phyloP scores from a whole-genome alignment of 1,140 invertebrate species.

The Drosophila kikkawai region DNA sequence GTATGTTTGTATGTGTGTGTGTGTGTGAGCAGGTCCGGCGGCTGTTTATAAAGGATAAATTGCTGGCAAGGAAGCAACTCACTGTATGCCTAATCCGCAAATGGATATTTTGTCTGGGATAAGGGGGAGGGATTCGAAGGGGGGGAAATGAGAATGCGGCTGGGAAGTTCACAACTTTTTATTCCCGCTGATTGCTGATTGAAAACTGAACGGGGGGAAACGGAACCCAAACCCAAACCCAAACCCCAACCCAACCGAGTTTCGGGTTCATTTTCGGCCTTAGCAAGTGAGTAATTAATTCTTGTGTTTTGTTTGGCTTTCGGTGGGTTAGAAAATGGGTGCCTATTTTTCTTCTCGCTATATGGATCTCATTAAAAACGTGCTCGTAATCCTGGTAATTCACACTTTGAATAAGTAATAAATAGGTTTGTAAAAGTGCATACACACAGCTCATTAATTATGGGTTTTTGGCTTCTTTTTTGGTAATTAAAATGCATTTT shows the following conservation, averaged over 20 bases:
- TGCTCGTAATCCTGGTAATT: constrained; percentile 8
- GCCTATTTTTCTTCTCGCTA: constrained; percentile 31
- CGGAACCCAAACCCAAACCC: background rate
- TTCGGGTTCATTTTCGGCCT: constrained; percentile 36
- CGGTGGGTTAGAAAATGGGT: constrained; percentile 11
- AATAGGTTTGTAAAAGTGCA: constrained; percentile 1
- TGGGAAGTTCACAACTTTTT: constrained; percentile 41
- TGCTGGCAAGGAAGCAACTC: constrained; percentile 60
- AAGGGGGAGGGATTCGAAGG: background rate
- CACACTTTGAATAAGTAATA: constrained; percentile 12
- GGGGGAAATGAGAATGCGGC: constrained; percentile 4
- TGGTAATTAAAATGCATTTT: background rate
- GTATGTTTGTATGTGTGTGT: constrained; percentile 5
- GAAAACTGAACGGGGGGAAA: constrained; percentile 26
- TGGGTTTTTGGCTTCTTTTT: background rate
- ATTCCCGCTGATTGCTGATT: constrained; percentile 48
- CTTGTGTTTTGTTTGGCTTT: constrained; percentile 48
- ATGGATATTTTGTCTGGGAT: constrained; percentile 72
- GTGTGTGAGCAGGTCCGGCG: constrained; percentile 54
- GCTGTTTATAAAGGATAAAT: constrained; percentile 79
- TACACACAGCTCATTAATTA: background rate
- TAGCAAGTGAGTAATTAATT: constrained; percentile 48
- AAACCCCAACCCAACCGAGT: background rate
- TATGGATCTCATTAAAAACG: constrained; percentile 28
- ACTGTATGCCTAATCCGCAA: constrained; percentile 78